Evolutionary conservation across 1,140 invertebrate genomes (phyloP), one percentile per base, ranked within the genome.

Genomic region (Drosophila oshimai): DNA sequence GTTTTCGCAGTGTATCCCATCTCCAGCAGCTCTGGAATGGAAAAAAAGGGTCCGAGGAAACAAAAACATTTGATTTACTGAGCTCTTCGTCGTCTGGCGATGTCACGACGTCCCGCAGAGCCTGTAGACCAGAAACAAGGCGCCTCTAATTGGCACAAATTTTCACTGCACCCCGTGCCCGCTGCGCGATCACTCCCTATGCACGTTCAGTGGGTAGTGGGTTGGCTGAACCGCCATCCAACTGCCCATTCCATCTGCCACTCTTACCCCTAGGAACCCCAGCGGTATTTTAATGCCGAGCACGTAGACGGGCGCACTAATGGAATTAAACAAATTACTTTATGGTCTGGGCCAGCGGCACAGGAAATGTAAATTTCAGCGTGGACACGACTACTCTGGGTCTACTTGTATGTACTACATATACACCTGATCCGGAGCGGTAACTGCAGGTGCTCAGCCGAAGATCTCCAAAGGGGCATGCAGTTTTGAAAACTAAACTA

Each of bases 291-390:
- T 36, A 72, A 84, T 86, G 81, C 80, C 28, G 18, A 10, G 60
- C 80, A 84, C 80, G 80, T 87, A 72, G 49, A 41, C 41, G 41
- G 29, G 28, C 49, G 45, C 83, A 64, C 70, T 84, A 84, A 84
- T 84, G 80, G 80, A 84, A 84, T 84, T 84, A 84, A 84, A 75
- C 75, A 84, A 84, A 84, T 84, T 84, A 80, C 62, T 84, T 87
- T 68, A 86, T 75, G 71, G 65, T 86, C 74, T 84, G 45, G 33
- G 31, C 53, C 39, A 50, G 17, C 24, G 44, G 41, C 65, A 64
- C 42, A 80, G 80, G 81, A 84, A 86, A 84, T 84, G 80, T 80
- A 84, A 78, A 79, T 84, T 79, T 72, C 22, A 46, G 42, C 36
- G 33, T 13, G 42, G 44, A 64, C 58, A 64, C 57, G 58, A 47